Evolutionary conservation across 2,113 vertebrate genomes (phyloP).

Genomic region (Electrona antarctica): DNA sequence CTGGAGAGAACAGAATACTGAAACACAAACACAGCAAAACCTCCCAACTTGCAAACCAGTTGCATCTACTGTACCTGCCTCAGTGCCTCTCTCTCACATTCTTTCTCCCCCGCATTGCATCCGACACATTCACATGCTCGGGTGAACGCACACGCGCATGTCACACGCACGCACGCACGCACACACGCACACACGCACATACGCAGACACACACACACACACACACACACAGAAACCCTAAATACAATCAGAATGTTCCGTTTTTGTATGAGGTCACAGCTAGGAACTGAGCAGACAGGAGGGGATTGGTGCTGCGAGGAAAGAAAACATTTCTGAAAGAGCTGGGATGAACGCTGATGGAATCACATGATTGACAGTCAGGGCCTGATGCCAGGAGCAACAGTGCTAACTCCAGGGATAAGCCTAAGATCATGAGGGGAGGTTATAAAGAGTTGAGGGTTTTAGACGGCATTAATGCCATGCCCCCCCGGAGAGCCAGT

Average conservation of each 20-base stretch:
- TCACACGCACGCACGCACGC: constrained; percentile 19
- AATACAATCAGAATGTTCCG: constrained; percentile 38
- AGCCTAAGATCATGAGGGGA: constrained; percentile 26
- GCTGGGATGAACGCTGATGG: constrained; percentile 39
- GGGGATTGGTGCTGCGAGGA: constrained; percentile 36
- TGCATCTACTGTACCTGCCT: constrained; percentile 2
- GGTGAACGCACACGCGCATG: constrained; percentile 21
- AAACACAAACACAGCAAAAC: constrained; percentile 29
- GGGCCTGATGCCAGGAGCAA: constrained; percentile 54
- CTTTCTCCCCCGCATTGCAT: not conserved
- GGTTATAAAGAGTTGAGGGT: constrained; percentile 54
- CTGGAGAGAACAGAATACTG: constrained; percentile 11
- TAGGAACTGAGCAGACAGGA: constrained; percentile 33
- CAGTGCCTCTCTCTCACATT: constrained; percentile 9
- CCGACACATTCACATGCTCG: constrained; percentile 16
- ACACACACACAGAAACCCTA: constrained; percentile 17
- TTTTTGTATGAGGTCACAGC: constrained; percentile 52
- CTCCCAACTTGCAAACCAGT: constrained; percentile 27
- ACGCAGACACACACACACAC: constrained; percentile 33
- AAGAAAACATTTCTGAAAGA: constrained; percentile 61
- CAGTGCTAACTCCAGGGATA: constrained; percentile 42
- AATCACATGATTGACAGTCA: constrained; percentile 57
- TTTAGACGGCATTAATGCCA: not conserved
- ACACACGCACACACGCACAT: constrained; percentile 22
- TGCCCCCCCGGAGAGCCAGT: not conserved